Evolutionary conservation across 1,140 invertebrate species (phyloP).

Genomic region (Monochamus saltuarius): DNA sequence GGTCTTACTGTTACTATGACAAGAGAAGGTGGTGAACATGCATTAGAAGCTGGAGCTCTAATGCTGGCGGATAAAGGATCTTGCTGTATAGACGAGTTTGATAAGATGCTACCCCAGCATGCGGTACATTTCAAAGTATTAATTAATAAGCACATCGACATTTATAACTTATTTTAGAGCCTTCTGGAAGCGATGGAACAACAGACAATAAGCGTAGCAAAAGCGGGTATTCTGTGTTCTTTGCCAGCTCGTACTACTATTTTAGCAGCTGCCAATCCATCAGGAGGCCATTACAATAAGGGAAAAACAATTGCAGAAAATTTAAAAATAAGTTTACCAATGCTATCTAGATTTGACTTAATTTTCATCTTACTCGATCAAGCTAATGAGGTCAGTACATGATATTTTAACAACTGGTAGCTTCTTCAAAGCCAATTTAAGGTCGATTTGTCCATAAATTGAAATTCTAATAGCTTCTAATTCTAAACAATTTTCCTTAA

Average conservation of each 20-base stretch:
- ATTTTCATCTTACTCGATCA: conserved; percentile 89
- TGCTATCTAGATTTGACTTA: conserved; percentile 91
- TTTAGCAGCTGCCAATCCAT: conserved; percentile 90
- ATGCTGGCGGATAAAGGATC: conserved; percentile 82
- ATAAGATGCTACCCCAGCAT: conserved; percentile 75
- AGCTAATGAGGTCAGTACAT: conserved; percentile 69
- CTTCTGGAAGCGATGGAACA: conserved; percentile 95
- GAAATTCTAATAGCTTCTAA: no score
- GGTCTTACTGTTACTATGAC: conserved; percentile 84
- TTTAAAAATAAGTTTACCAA: conserved; percentile 78
- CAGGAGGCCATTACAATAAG: conserved; percentile 84
- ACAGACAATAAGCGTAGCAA: conserved; percentile 86
- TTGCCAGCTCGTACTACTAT: conserved; percentile 81
- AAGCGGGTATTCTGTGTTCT: conserved; percentile 79
- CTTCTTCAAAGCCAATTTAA: no score
- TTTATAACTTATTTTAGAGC: conserved; percentile 29
- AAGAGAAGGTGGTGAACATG: conserved; percentile 78
- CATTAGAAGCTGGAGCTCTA: conserved; percentile 82
- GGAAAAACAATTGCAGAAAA: conserved; percentile 89
- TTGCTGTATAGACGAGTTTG: conserved; percentile 95
- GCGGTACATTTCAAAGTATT: conserved; percentile 29
- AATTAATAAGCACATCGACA: conserved; percentile 8
- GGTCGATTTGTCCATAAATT: no score
- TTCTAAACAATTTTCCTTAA: no score
- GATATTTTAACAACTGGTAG: no score